Percentiles rank a stretch among this genome's conserved stretches.
These are phyloP conservation scores for Drosophila neonasuta DNA, from an alignment of 2,888 invertebrate species.

Conservation along the genomic window DNA sequence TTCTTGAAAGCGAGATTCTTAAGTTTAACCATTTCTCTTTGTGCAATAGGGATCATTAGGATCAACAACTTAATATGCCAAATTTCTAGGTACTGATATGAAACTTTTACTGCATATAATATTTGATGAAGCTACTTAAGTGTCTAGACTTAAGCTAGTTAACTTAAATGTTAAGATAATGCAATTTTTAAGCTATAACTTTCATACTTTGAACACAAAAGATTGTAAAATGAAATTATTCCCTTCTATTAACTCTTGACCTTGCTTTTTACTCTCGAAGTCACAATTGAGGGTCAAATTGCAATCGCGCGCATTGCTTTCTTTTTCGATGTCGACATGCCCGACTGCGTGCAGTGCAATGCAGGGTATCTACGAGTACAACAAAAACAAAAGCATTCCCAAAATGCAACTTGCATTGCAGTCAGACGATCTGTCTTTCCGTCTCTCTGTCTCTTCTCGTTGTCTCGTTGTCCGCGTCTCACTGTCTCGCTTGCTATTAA, in stretches of 20 bases:
- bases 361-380: constrained; percentile 26
- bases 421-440: constrained; percentile 8
- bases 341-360: constrained; percentile 1
- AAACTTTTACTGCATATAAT: too few relatives aligned
- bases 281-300: background rate
- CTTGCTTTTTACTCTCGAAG: background rate
- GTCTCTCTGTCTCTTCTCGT: constrained; percentile 5
- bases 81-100: too few relatives aligned
- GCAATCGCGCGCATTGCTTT: background rate
- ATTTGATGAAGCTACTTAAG: too few relatives aligned
- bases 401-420: constrained; percentile 36
- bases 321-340: background rate
- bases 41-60: too few relatives aligned
- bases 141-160: too few relatives aligned
- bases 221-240: too few relatives aligned
- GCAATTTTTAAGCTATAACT: too few relatives aligned
- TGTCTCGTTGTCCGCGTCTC: constrained; percentile 25
- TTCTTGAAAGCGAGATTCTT: too few relatives aligned
- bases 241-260: background rate
- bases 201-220: too few relatives aligned
- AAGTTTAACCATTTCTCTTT: too few relatives aligned
- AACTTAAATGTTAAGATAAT: too few relatives aligned
- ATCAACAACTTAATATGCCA: too few relatives aligned
- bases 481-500: constrained; percentile 58
- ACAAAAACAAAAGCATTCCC: constrained; percentile 12